phyloP scores from a whole-genome alignment of 2,113 vertebrate genomes.

The Synodontis membranacea region DNA sequence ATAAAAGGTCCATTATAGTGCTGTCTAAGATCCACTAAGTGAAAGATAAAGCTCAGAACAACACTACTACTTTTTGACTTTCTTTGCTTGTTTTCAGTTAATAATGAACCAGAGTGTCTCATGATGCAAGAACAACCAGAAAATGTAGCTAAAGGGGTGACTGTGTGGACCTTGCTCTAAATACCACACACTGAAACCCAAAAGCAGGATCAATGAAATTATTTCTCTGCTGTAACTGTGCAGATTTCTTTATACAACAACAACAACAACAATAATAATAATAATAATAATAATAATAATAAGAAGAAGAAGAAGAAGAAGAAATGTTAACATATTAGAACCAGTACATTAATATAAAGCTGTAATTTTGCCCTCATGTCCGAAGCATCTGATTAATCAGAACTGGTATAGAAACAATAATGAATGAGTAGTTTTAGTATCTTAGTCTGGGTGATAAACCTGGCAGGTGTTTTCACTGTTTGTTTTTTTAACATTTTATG shows the following conservation, averaged over 20 bases:
- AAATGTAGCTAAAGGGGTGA: background rate
- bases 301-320: too few relatives aligned
- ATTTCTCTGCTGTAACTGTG: background rate
- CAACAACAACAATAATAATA: too few relatives aligned
- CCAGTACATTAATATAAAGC: too few relatives aligned
- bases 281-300: too few relatives aligned
- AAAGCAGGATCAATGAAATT: background rate
- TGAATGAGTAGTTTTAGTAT: too few relatives aligned
- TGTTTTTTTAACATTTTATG: too few relatives aligned
- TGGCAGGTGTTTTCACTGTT: too few relatives aligned
- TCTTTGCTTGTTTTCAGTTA: slow-evolving; percentile 48
- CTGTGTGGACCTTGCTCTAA: slow-evolving; percentile 29
- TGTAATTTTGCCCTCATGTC: too few relatives aligned
- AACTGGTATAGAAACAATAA: too few relatives aligned
- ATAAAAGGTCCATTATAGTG: slow-evolving; percentile 34
- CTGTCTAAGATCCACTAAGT: background rate
- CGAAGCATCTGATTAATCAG: too few relatives aligned
- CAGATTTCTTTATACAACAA: background rate
- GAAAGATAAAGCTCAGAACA: background rate
- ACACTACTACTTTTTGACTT: background rate
- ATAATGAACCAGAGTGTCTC: slow-evolving; percentile 32
- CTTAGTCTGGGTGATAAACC: too few relatives aligned
- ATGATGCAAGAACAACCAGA: slow-evolving; percentile 8
- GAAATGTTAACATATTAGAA: too few relatives aligned
- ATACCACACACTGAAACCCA: background rate